These are phyloP conservation scores for Oligia fasciuncula DNA, from an alignment of 2,888 invertebrate species.

Conservation along the genomic window DNA sequence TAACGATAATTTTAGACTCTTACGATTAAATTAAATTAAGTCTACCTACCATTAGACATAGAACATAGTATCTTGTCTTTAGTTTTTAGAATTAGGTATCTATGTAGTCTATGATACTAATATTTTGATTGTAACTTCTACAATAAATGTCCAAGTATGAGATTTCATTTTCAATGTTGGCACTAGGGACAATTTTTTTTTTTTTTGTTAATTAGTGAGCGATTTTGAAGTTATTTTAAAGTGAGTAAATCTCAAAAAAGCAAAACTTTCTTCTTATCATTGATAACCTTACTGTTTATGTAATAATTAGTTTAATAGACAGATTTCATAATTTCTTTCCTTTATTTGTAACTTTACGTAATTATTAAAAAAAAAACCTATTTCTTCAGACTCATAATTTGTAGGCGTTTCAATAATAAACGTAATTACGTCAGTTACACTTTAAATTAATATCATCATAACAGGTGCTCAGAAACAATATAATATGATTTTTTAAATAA, in stretches of 20 bases:
- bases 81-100: background rate
- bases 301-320: background rate
- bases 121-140: background rate
- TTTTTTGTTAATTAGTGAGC: background rate
- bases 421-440: conserved; percentile 10
- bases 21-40: too few relatives aligned
- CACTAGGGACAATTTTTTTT: fast-evolving
- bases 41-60: background rate
- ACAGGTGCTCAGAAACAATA: conserved; percentile 27
- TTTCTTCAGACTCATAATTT: conserved; percentile 16
- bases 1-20: too few relatives aligned
- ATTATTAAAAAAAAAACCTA: background rate
- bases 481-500: conserved; percentile 11
- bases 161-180: background rate
- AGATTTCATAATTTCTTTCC: background rate
- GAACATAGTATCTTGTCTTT: background rate
- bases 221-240: background rate
- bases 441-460: conserved; percentile 31
- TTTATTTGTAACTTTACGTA: background rate
- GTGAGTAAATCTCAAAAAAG: background rate
- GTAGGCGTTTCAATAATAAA: conserved; percentile 33
- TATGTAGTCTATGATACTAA: background rate
- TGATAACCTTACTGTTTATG: background rate
- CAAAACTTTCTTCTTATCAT: background rate
- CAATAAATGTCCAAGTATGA: background rate